phyloP scores from a whole-genome alignment of 2,888 invertebrate genomes.

The Margaritifera margaritifera region DNA sequence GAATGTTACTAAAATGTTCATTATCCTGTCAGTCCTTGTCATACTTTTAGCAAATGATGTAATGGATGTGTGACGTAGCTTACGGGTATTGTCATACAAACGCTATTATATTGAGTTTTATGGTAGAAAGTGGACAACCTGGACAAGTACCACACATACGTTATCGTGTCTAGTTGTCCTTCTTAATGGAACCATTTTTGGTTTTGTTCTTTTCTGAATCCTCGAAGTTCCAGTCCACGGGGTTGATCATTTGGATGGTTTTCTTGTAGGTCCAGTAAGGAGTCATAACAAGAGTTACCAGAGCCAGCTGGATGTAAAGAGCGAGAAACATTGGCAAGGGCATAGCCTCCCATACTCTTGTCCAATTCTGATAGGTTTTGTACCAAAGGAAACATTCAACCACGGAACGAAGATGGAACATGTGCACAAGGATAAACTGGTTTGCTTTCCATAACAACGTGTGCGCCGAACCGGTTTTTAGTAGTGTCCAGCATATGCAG shows the following conservation, averaged over 20 bases:
- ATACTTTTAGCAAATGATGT: no score
- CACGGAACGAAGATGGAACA: conserved; percentile 64
- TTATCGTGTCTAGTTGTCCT: no score
- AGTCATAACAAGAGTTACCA: conserved; percentile 64
- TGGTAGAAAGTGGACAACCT: no score
- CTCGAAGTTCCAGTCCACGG: conserved; percentile 65
- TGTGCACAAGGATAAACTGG: conserved; percentile 63
- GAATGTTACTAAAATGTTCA: no score
- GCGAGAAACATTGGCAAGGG: conserved; percentile 49
- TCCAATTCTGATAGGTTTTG: conserved; percentile 57
- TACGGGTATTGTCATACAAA: no score
- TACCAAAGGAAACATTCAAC: conserved; percentile 62
- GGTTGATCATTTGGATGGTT: conserved; percentile 62
- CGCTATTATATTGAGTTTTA: no score
- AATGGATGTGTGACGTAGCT: no score
- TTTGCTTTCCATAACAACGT: conserved; percentile 62
- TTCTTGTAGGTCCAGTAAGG: conserved; percentile 70
- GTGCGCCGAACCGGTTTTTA: conserved; percentile 58
- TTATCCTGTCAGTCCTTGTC: no score
- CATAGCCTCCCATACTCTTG: conserved; percentile 53
- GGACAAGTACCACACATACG: no score
- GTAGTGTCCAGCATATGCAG: conserved; percentile 63
- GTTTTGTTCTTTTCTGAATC: conserved; percentile 40
- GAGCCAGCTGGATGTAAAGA: conserved; percentile 50
- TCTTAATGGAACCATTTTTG: no score